Percentiles rank a stretch among this genome's conserved stretches.
These are phyloP conservation scores for Colinus virginianus DNA, from an alignment of 2,113 vertebrate genomes.

Conservation along the genomic window DNA sequence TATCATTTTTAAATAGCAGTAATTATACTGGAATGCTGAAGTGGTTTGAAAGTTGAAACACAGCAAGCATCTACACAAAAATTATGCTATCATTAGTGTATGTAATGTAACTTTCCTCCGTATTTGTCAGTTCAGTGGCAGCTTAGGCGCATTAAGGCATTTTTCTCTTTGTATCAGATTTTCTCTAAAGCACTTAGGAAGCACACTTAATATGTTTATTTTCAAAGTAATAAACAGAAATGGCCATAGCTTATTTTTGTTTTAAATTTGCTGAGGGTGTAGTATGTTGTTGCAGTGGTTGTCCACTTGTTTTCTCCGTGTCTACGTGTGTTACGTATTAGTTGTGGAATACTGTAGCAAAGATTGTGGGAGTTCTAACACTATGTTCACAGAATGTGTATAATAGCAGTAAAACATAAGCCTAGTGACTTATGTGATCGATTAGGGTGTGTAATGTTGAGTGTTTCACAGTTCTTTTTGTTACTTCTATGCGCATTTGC, in stretches of 20 bases:
- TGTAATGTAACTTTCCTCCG: not conserved
- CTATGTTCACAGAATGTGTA: not conserved
- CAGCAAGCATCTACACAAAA: not conserved
- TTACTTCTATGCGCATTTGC: not conserved
- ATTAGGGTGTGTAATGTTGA: not conserved
- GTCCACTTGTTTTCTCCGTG: not conserved
- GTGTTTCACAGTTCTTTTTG: not conserved
- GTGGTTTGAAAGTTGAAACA: not conserved
- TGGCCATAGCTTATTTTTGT: not conserved
- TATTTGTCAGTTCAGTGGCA: not conserved
- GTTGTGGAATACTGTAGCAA: not conserved
- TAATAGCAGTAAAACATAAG: not conserved
- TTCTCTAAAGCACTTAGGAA: not conserved
- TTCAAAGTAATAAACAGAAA: not conserved
- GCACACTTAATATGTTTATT: not conserved
- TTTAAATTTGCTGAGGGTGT: not conserved
- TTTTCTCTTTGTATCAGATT: not conserved
- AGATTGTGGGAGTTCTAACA: not conserved
- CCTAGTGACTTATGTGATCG: not conserved
- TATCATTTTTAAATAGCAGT: not conserved
- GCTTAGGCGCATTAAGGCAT: not conserved
- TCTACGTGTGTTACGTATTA: not conserved
- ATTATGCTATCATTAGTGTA: not conserved
- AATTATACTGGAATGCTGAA: not conserved
- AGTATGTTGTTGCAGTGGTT: not conserved